Evolutionary conservation across 2,888 invertebrate species (phyloP), one percentile per base, ranked within the genome.

Genomic region (Ormyrus pomaceus): DNA sequence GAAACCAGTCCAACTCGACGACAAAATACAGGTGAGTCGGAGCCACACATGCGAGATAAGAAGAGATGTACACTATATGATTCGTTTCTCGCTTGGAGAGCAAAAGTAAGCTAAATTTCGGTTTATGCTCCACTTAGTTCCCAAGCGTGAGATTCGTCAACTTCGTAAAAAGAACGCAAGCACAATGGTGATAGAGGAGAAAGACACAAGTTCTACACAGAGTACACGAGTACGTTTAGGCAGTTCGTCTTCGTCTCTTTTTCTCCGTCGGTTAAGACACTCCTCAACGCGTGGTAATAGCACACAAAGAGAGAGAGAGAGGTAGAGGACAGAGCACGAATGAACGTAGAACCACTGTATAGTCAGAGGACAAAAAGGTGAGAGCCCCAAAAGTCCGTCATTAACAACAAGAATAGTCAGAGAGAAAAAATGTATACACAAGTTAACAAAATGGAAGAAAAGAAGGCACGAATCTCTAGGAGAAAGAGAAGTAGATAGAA

Each of bases 181-280:
- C 69, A 70, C 55, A 64, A 56, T 77, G 9, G 64, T n/a, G 62
- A 73, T 51, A 59, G 48, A 69, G 46, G 46, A 68, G 45, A 34
- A 50, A 34, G 13, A 72, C 13, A 56, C 56, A 10, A 58, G 19
- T 68, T 74, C 13, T 66, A 74, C 50, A 50, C 13, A 51, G 50
- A 11, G 48, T 48, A 19, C 48, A 19, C 59, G 50, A 65, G n/a
- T 34, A 34, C 34, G 34, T 34, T 34, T 62, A 46, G 10, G n/a
- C 72, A n/a, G n/a, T 66, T 64, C 10, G 19, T 64, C 65, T 58
- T 55, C 56, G 64, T 79, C 79, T 70, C 9, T 50, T 56, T 50
- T 51, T 77, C 56, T 53, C 70, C 58, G 61, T 66, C 62, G 62
- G 68, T 48, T 11, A 46, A 2, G 55, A 46, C 7, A 53, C 48